These are phyloP conservation scores for Drosophila repletoides DNA, from an alignment of 1,140 invertebrate genomes.

Conservation along the genomic window DNA sequence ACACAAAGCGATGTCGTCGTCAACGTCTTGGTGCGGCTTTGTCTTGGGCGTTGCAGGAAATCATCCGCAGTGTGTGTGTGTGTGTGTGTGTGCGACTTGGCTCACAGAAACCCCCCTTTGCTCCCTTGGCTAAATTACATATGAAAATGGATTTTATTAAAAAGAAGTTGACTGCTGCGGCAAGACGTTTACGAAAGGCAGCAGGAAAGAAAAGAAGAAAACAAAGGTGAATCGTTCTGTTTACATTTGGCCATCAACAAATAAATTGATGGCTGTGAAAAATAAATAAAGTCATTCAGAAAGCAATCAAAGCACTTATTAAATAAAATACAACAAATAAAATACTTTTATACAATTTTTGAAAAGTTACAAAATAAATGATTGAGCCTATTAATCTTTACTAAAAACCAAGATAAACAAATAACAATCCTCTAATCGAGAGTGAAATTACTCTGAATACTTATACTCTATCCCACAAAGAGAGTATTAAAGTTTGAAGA, in stretches of 20 bases:
- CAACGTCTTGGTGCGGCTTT: constrained; percentile 55
- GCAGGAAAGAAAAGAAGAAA: too few species aligned
- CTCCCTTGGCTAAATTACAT: constrained; percentile 62
- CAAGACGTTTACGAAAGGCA: constrained; percentile 36
- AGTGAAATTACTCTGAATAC: too few species aligned
- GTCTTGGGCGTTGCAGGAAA: constrained; percentile 71
- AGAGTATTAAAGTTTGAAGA: too few species aligned
- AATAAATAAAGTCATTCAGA: constrained; percentile 15
- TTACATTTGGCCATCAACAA: constrained; percentile 36
- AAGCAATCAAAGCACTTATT: constrained; percentile 21
- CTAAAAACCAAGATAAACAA: too few species aligned
- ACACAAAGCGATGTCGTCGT: constrained; percentile 69
- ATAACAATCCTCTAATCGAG: too few species aligned
- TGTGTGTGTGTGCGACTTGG: constrained; percentile 9
- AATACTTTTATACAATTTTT: neutral
- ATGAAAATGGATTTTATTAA: constrained; percentile 80
- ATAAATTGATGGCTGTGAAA: constrained; percentile 37
- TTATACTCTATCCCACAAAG: too few species aligned
- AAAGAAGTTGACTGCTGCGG: constrained; percentile 57
- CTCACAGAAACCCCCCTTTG: constrained; percentile 13
- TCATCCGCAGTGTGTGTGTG: constrained; percentile 36
- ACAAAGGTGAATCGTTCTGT: constrained; percentile 5
- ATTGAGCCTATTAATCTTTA: too few species aligned
- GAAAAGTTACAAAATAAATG: too few species aligned
- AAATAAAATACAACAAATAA: neutral